Base-by-base conservation (phyloP, 2,888 invertebrate genomes). In the Synanthedon vespiformis region DNA sequence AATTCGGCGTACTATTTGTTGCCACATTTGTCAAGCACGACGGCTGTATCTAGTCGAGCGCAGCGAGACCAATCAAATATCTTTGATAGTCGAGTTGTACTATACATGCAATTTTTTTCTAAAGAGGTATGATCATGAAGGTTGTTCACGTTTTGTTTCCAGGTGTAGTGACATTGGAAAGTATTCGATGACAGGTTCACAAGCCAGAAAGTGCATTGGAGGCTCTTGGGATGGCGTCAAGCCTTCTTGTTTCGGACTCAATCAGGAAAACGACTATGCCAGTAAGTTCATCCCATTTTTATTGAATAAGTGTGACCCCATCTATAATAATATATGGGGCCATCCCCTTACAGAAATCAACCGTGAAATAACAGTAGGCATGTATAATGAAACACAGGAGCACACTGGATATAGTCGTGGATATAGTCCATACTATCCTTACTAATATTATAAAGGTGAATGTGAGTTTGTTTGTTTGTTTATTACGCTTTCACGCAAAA, bases 141-240 rank as follows among this genome's bases (percentile, higher is more conserved):
- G 44, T 41, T 4, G 40, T 49, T 16, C 12, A 16, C 11, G 12
- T 18, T 49, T 18, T 14, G 18, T 59, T 61, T 68, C 0, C 64
- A 91, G 95, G 61, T 95, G 95, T 70, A 89, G 89, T 40, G 95
- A 95, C 68, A 95, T 95, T 51, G 95, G 95, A n/a, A 95, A 95
- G 77, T 95, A 92, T 70, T 90, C 91, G 0, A 90, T 95, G 89
- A 89, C 90, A n/a, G 95, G 95, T 0, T 92, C 93, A 0, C 91
- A 90, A 58, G 89, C 89, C 1, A 82, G 94, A 12, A 89, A 90
- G 53, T 95, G 95, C 68, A 88, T 93, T 52, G 92, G 93, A 48
- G 95, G 95, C 0, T 90, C 92, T 48, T 95, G 95, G 95, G 93
- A 94, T 51, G 94, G 94, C 1, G 88, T 89, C 4, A 93, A 92